A percentile compares a stretch with the other conserved stretches of the same genome.
Conservation (phyloP, 2,888 invertebrate species). For the Dermolepida albohirtum region DNA sequence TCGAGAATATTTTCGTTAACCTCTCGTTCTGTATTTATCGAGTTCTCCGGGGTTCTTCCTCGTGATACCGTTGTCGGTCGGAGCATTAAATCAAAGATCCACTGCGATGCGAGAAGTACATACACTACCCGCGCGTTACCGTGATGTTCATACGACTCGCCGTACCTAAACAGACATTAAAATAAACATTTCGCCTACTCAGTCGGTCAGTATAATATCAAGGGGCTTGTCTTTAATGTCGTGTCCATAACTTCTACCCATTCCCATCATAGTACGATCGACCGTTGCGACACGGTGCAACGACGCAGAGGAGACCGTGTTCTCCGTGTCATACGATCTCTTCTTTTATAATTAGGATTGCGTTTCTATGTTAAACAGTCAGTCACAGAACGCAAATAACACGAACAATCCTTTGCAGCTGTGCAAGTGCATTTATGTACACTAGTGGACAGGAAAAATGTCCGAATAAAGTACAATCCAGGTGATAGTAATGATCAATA, state of each 20-base stretch:
- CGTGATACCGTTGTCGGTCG: slow-evolving; percentile 2
- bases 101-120: neutral
- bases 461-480: no score
- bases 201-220: slow-evolving; percentile 45
- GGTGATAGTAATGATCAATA: no score
- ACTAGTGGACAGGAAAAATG: no score
- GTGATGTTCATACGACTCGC: slow-evolving; percentile 21
- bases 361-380: slow-evolving; percentile 25
- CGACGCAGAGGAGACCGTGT: slow-evolving; percentile 11
- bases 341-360: slow-evolving; percentile 37
- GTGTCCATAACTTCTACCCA: slow-evolving; percentile 48
- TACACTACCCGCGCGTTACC: slow-evolving; percentile 1
- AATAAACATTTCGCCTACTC: slow-evolving; percentile 51
- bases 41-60: neutral
- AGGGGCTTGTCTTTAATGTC: slow-evolving; percentile 48
- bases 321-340: slow-evolving; percentile 26
- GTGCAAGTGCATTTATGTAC: no score
- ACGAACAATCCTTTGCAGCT: no score
- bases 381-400: slow-evolving; percentile 10
- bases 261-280: slow-evolving; percentile 49
- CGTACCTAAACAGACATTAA: slow-evolving; percentile 41
- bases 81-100: slow-evolving; percentile 29
- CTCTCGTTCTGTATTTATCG: neutral
- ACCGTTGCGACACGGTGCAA: slow-evolving; percentile 37
- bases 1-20: neutral